Evolutionary conservation across 2,113 vertebrate species (phyloP).

Genomic region (Leucopsar rothschildi): DNA sequence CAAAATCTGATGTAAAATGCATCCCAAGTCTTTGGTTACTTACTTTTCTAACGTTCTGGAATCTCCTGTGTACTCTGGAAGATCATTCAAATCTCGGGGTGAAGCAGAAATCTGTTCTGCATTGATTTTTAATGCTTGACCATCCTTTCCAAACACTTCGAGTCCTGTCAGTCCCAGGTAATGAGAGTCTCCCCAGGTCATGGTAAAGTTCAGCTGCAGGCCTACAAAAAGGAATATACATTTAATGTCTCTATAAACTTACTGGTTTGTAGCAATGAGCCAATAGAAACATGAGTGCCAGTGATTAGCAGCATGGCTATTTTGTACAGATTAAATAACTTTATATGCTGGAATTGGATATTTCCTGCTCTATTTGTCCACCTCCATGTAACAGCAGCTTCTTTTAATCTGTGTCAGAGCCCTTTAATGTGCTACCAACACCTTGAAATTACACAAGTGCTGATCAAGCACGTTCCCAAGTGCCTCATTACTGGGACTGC

Average conservation of each 20-base stretch:
- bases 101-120: constrained; percentile 81
- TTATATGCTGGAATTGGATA: neutral
- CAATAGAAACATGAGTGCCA: neutral
- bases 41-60: constrained; percentile 90
- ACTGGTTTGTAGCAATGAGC: neutral
- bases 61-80: constrained; percentile 83
- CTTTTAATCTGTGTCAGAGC: neutral
- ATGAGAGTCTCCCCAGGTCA: constrained; percentile 91
- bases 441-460: neutral
- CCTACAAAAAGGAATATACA: constrained; percentile 61
- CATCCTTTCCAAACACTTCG: constrained; percentile 87
- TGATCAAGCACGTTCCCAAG: neutral
- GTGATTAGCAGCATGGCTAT: neutral
- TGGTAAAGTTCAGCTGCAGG: constrained; percentile 83
- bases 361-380: neutral
- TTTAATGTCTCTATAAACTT: neutral
- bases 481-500: neutral
- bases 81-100: constrained; percentile 86
- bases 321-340: neutral
- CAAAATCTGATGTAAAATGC: neutral
- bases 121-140: constrained; percentile 80
- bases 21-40: neutral
- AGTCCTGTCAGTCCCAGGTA: constrained; percentile 92
- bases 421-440: neutral
- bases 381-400: neutral